These are phyloP conservation scores for Tachysurus vachellii DNA, from an alignment of 2,113 vertebrate genomes.

Conservation along the genomic window DNA sequence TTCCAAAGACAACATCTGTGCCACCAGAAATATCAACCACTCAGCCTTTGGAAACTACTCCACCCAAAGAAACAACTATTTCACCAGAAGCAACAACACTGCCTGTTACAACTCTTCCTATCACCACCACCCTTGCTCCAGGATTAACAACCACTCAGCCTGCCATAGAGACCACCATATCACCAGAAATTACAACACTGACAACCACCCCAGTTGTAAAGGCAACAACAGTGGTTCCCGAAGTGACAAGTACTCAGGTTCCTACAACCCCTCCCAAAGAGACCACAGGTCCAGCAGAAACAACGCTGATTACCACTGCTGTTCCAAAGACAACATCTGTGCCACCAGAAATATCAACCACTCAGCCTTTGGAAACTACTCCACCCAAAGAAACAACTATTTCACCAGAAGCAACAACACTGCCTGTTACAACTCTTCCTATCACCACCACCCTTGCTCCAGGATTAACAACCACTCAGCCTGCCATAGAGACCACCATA, in stretches of 20 bases:
- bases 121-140: neutral
- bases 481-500: neutral
- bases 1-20: neutral
- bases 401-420: neutral
- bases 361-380: neutral
- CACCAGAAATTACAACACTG: neutral
- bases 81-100: conserved; percentile 16
- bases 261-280: neutral
- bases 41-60: neutral
- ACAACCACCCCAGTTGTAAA: neutral
- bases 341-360: neutral
- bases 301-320: neutral
- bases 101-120: neutral
- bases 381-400: neutral
- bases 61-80: neutral
- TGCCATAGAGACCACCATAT: neutral
- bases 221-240: neutral
- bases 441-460: neutral
- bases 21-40: neutral
- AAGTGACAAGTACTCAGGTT: neutral
- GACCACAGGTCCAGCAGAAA: neutral
- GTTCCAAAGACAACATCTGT: neutral
- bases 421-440: neutral
- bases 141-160: neutral
- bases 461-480: neutral